Percentiles rank a stretch among this genome's conserved stretches.
Evolutionary conservation across 2,888 invertebrate species (phyloP).

Genomic region (Plusia festucae): DNA sequence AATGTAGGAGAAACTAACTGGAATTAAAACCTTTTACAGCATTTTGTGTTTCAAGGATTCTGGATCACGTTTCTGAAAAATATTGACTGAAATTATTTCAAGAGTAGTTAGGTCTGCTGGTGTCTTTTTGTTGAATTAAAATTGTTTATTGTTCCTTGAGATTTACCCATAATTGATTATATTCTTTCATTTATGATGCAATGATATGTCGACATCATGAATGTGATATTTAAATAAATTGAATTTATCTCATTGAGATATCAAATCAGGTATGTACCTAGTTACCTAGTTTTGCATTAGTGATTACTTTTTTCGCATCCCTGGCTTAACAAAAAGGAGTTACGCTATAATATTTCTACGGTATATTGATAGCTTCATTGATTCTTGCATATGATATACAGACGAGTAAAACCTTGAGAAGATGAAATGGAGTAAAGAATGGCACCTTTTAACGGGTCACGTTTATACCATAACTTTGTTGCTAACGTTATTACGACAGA

Average conservation of each 20-base stretch:
- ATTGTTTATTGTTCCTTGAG: too few species aligned
- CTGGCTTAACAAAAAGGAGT: neutral
- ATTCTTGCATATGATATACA: slow-evolving; percentile 42
- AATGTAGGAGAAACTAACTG: too few species aligned
- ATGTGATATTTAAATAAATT: neutral
- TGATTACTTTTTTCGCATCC: neutral
- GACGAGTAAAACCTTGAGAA: slow-evolving; percentile 48
- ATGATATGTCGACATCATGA: neutral
- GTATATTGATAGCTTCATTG: slow-evolving; percentile 24
- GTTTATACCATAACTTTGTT: slow-evolving; percentile 86
- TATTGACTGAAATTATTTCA: too few species aligned
- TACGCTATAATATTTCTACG: neutral
- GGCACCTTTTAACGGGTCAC: slow-evolving; percentile 79
- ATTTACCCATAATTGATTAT: too few species aligned
- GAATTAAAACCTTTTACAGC: too few species aligned
- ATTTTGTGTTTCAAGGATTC: too few species aligned
- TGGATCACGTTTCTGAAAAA: too few species aligned
- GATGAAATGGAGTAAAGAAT: slow-evolving; percentile 65
- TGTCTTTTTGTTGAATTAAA: neutral
- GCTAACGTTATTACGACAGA: slow-evolving; percentile 87
- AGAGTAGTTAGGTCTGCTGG: too few species aligned
- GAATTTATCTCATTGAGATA: neutral
- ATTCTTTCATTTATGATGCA: too few species aligned
- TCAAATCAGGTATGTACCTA: too few species aligned
- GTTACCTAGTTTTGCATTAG: too few species aligned